Evolutionary conservation across 2,888 invertebrate genomes (phyloP), one percentile per base, ranked within the genome.

Genomic region (Spatulosminthurus flaviceps): DNA sequence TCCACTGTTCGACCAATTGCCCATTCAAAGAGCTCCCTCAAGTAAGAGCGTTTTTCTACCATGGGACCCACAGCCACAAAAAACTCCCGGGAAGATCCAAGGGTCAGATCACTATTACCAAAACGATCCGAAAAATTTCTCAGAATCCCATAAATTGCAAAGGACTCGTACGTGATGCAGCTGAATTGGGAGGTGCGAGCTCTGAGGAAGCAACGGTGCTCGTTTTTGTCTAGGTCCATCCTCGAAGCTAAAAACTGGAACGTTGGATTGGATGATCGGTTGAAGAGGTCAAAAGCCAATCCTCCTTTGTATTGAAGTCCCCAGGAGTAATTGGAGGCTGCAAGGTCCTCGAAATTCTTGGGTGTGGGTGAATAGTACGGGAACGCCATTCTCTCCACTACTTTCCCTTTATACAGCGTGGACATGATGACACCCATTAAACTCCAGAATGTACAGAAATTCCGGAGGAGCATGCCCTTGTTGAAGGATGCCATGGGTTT

Each of bases 221-320:
- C n/a, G n/a, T n/a, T n/a, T n/a, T n/a, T n/a, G n/a, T n/a, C n/a
- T n/a, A n/a, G n/a, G n/a, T n/a, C n/a, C n/a, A n/a, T n/a, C n/a
- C n/a, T n/a, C n/a, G n/a, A n/a, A n/a, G n/a, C n/a, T n/a, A n/a
- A n/a, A n/a, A n/a, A n/a, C n/a, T n/a, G n/a, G n/a, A n/a, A n/a
- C n/a, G n/a, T n/a, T n/a, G n/a, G n/a, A n/a, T n/a, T n/a, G n/a
- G n/a, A n/a, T n/a, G n/a, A n/a, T n/a, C n/a, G n/a, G n/a, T n/a
- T n/a, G n/a, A n/a, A n/a, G n/a, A n/a, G n/a, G n/a, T 73, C 73
- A 19, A 28, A 73, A 11, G 73, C 73, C 13, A 73, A 29, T 13
- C 61, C 73, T 0, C 73, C 73, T 19, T 73, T 61, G 60, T 29
- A 73, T 16, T 60, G 60, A 2, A 73, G 73, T n/a, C 60, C 73